Evolutionary conservation across 2,888 invertebrate species (phyloP).

Genomic region (Cheilosia impressa): DNA sequence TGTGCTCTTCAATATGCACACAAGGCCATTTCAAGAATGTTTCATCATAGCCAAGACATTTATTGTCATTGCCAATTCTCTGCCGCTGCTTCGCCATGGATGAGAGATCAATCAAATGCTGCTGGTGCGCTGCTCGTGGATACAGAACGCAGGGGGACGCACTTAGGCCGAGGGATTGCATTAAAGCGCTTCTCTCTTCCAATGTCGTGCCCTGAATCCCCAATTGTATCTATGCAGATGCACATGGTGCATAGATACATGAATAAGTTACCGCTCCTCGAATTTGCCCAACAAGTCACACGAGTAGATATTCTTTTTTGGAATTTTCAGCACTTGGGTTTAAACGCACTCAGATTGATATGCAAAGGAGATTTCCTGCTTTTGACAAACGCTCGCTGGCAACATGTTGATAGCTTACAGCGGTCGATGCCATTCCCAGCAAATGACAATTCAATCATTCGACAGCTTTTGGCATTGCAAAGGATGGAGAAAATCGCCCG

Average conservation of each 20-base stretch:
- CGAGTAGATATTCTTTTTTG: constrained; percentile 30
- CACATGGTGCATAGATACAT: constrained; percentile 51
- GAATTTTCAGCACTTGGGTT: constrained; percentile 28
- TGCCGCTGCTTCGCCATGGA: constrained; percentile 66
- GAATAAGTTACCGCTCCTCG: constrained; percentile 65
- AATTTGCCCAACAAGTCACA: constrained; percentile 38
- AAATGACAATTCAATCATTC: constrained; percentile 61
- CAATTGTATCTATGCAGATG: constrained; percentile 56
- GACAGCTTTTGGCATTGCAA: constrained; percentile 19
- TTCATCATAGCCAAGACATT: constrained; percentile 75
- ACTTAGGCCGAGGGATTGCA: constrained; percentile 13
- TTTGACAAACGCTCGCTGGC: constrained; percentile 61
- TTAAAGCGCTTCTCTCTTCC: constrained; percentile 62
- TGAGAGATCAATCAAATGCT: constrained; percentile 73
- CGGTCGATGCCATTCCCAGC: constrained; percentile 18
- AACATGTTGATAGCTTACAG: constrained; percentile 60
- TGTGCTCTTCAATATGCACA: constrained; percentile 74
- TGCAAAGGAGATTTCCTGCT: constrained; percentile 41
- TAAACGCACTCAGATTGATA: constrained; percentile 32
- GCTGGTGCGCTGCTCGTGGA: constrained; percentile 5
- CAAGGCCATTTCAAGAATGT: constrained; percentile 75
- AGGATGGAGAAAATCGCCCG: constrained; percentile 30
- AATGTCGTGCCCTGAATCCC: constrained; percentile 74
- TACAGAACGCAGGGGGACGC: constrained; percentile 8
- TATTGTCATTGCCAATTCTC: constrained; percentile 75